phyloP scores from a whole-genome alignment of 64 coral and sea anemone species.

The Dendronephthya gigantea region DNA sequence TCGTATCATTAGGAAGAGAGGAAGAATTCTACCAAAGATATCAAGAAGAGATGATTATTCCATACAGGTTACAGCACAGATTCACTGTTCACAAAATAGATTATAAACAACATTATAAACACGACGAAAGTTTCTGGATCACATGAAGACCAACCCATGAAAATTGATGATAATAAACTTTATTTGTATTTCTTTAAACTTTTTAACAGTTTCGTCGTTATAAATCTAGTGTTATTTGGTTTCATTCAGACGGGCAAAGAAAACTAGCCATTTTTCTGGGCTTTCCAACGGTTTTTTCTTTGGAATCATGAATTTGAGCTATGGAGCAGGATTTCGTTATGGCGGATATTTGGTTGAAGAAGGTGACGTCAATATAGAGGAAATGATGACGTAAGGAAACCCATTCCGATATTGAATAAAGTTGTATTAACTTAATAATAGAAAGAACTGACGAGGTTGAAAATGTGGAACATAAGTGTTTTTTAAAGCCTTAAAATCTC shows the following conservation, averaged over 20 bases:
- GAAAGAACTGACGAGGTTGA: too few relatives aligned
- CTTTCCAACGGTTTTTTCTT: neutral
- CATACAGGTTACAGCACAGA: neutral
- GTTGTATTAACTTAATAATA: too few relatives aligned
- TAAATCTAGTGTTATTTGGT: too few relatives aligned
- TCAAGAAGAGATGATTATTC: neutral
- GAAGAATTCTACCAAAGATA: neutral
- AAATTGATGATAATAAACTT: too few relatives aligned
- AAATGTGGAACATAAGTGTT: too few relatives aligned
- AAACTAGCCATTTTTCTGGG: neutral
- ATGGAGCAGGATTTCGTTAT: neutral
- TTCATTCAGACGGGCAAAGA: neutral
- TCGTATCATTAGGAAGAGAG: neutral
- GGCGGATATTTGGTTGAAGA: neutral
- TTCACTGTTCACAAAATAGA: too few relatives aligned
- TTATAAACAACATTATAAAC: too few relatives aligned
- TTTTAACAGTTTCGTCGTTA: too few relatives aligned
- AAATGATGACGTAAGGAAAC: neutral
- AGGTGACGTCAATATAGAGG: neutral
- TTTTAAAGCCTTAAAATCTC: too few relatives aligned
- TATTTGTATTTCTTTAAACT: too few relatives aligned
- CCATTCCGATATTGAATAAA: neutral
- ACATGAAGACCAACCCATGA: too few relatives aligned
- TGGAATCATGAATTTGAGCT: neutral
- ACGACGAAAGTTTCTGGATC: too few relatives aligned